Conservation (phyloP, 2,888 invertebrate species). For the Glyphotaelius pellucidus region DNA sequence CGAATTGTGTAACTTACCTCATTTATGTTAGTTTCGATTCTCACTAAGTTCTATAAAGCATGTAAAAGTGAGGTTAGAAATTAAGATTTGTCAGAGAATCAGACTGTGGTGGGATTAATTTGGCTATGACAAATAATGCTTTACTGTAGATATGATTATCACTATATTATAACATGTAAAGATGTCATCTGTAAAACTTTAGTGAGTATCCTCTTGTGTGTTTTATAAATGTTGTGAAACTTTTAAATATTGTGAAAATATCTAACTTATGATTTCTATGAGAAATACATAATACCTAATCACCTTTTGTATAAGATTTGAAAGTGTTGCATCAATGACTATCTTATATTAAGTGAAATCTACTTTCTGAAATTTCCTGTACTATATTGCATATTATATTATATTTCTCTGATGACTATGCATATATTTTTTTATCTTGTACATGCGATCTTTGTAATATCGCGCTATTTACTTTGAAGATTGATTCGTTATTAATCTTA, state of each 20-base stretch:
- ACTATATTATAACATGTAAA: slow-evolving; percentile 50
- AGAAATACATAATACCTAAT: not conserved
- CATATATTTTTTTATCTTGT: slow-evolving; percentile 50
- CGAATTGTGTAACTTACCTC: no score
- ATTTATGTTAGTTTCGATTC: not conserved
- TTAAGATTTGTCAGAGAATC: slow-evolving; percentile 6
- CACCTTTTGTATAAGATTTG: slow-evolving; percentile 57
- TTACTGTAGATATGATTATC: slow-evolving; percentile 49
- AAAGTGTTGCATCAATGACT: slow-evolving; percentile 49
- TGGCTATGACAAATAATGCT: slow-evolving; percentile 41
- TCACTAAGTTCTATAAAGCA: not conserved
- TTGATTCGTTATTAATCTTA: not conserved
- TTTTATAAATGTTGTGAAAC: slow-evolving; percentile 64
- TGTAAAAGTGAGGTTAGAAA: not conserved
- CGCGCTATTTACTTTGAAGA: not conserved
- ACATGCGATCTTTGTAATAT: slow-evolving; percentile 17
- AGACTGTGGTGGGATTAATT: slow-evolving; percentile 30
- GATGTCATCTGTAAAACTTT: slow-evolving; percentile 46
- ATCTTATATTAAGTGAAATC: slow-evolving; percentile 56
- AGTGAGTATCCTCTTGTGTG: slow-evolving; percentile 51
- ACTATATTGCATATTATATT: slow-evolving; percentile 51
- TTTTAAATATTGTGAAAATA: slow-evolving; percentile 62
- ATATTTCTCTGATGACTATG: slow-evolving; percentile 59
- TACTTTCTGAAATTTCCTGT: slow-evolving; percentile 52
- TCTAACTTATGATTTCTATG: slow-evolving; percentile 41